Evolutionary conservation across 2,797 vertebrate species (phyloP).

Genomic region (Eleutherodactylus coqui): DNA sequence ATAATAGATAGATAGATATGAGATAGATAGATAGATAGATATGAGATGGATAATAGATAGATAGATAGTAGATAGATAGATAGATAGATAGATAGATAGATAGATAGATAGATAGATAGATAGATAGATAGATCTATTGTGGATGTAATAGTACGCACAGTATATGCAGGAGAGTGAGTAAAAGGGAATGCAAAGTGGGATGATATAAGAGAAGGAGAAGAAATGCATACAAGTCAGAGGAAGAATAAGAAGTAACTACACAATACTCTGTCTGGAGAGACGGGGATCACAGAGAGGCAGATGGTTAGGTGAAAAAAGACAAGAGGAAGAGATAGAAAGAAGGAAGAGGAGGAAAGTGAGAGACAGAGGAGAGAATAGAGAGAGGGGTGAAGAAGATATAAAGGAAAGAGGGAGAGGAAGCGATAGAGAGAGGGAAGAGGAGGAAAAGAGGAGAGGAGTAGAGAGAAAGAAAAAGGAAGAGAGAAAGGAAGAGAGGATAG

Average conservation of each 20-base stretch:
- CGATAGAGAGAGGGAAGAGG: too few species aligned
- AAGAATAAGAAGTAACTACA: not conserved
- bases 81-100: too few species aligned
- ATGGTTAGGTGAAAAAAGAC: not conserved
- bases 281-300: not conserved
- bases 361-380: too few species aligned
- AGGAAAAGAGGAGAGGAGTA: not conserved
- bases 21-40: not conserved
- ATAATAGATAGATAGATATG: not conserved
- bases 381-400: too few species aligned
- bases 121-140: not conserved
- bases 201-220: not conserved
- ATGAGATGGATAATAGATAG: too few species aligned
- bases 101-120: too few species aligned
- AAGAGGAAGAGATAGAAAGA: too few species aligned
- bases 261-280: not conserved
- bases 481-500: not conserved
- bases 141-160: not conserved
- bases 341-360: too few species aligned
- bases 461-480: not conserved
- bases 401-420: too few species aligned
- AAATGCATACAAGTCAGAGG: not conserved
- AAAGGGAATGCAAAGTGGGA: not conserved
- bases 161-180: not conserved
- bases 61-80: too few species aligned